Evolutionary conservation across 2,113 vertebrate genomes (phyloP).

Genomic region (Tupaia chinensis): DNA sequence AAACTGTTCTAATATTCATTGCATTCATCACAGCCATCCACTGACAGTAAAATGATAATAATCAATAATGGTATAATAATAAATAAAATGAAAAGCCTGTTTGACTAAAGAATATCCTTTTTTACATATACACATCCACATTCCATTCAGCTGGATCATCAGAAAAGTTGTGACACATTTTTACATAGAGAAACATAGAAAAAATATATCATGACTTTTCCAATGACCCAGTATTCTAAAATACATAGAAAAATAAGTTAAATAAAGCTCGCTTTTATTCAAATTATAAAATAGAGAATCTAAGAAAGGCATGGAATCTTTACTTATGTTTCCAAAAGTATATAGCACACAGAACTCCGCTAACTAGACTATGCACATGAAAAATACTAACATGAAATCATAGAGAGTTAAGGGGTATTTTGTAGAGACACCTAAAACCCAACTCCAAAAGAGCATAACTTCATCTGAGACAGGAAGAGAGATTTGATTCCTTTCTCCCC

Average conservation of each 20-base stretch:
- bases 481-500: neutral
- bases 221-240: neutral
- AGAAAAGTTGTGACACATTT: too few species aligned
- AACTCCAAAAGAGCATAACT: constrained; percentile 55
- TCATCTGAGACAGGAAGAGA: constrained; percentile 33
- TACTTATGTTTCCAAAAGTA: neutral
- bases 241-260: constrained; percentile 16
- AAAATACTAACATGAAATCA: constrained; percentile 10
- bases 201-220: too few species aligned
- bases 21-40: neutral
- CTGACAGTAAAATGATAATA: neutral
- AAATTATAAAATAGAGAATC: constrained; percentile 5
- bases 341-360: neutral
- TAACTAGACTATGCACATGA: neutral
- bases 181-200: too few species aligned
- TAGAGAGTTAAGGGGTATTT: neutral
- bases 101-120: neutral
- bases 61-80: neutral
- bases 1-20: neutral
- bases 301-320: neutral
- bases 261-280: neutral
- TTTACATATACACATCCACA: neutral
- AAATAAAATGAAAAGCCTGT: neutral
- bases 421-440: constrained; percentile 21
- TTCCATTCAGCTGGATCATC: neutral